Evolutionary conservation across 2,113 vertebrate genomes (phyloP).

Genomic region (Athene noctua): DNA sequence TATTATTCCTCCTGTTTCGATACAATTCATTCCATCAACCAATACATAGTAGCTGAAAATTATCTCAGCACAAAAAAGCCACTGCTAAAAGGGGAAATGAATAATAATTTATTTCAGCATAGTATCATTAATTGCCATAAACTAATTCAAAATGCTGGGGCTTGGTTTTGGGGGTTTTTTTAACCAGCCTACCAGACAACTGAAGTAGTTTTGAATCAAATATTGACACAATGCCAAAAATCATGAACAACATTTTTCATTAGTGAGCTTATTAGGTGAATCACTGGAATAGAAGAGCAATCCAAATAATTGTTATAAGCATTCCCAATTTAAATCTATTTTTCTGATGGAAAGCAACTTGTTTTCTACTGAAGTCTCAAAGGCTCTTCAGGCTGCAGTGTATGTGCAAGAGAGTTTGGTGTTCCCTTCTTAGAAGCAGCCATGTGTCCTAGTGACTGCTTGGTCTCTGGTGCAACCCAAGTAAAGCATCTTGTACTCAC

Average conservation of each 20-base stretch:
- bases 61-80: not conserved
- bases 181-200: not conserved
- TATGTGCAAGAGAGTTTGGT: not conserved
- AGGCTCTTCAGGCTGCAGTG: not conserved
- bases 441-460: fast-evolving
- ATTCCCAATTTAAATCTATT: not conserved
- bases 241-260: not conserved
- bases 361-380: not conserved
- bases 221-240: not conserved
- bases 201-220: not conserved
- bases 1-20: not conserved
- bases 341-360: not conserved
- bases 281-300: not conserved
- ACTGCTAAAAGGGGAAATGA: not conserved
- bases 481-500: not conserved
- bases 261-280: not conserved
- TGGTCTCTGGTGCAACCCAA: not conserved
- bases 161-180: not conserved
- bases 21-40: not conserved
- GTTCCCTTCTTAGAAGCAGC: not conserved
- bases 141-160: not conserved
- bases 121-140: not conserved
- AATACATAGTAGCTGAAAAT: not conserved
- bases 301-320: not conserved
- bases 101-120: not conserved